phyloP scores from a whole-genome alignment of 2,797 vertebrate genomes.

The Gobionotothen gibberifrons region DNA sequence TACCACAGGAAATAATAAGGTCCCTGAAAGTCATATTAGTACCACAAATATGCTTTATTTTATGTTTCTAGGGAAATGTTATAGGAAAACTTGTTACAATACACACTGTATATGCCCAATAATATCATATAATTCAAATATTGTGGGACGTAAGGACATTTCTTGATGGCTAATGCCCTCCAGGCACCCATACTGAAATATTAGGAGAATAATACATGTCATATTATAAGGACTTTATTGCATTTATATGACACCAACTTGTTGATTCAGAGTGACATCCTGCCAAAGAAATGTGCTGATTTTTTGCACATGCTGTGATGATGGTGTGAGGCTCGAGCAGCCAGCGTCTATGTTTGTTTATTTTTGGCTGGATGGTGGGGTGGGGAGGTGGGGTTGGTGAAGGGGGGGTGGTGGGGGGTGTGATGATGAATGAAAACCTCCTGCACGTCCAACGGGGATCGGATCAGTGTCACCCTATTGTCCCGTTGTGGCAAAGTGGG shows the following conservation, averaged over 20 bases:
- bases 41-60: conserved; percentile 24
- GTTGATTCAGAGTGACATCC: conserved; percentile 51
- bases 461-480: conserved; percentile 87
- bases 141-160: not conserved
- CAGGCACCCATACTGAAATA: not conserved
- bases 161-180: not conserved
- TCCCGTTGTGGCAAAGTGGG: conserved; percentile 86
- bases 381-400: conserved; percentile 12
- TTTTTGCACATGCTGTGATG: conserved; percentile 47
- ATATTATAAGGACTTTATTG: conserved; percentile 1
- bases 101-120: not conserved
- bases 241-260: conserved; percentile 42
- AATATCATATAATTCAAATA: not conserved
- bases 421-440: conserved; percentile 76
- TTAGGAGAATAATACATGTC: not conserved
- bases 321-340: conserved; percentile 50
- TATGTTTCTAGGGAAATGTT: conserved; percentile 24
- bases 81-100: conserved; percentile 19
- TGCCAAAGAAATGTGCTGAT: conserved; percentile 34
- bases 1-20: conserved; percentile 50
- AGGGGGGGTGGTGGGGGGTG: not conserved
- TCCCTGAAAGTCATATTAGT: conserved; percentile 10
- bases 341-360: conserved; percentile 69
- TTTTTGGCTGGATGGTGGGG: conserved; percentile 55
- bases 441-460: conserved; percentile 70